Evolutionary conservation across 2,888 invertebrate genomes (phyloP).

Genomic region (Coleophora flavipennella): DNA sequence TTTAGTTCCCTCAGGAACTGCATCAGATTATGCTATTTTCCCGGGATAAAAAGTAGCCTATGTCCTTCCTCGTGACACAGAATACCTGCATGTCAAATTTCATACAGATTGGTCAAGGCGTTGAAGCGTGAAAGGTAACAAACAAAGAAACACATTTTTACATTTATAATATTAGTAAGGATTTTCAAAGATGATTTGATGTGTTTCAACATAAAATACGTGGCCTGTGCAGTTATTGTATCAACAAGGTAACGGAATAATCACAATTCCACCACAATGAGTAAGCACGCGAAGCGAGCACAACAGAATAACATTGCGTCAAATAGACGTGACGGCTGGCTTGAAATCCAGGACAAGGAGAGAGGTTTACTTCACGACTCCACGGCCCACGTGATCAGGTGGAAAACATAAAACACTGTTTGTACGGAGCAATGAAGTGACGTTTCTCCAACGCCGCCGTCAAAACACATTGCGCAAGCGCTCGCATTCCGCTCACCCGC

Average conservation of each 20-base stretch:
- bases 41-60: too few relatives aligned
- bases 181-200: background rate
- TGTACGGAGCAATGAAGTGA: slow-evolving; percentile 33
- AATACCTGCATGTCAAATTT: too few relatives aligned
- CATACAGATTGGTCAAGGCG: too few relatives aligned
- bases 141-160: too few relatives aligned
- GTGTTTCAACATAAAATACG: background rate
- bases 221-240: background rate
- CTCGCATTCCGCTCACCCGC: slow-evolving; percentile 39
- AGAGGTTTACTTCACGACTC: background rate
- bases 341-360: background rate
- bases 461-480: slow-evolving; percentile 57
- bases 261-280: too few relatives aligned
- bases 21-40: too few relatives aligned
- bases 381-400: slow-evolving; percentile 2
- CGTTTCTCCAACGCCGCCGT: slow-evolving; percentile 29
- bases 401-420: slow-evolving; percentile 4
- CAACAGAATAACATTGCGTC: too few relatives aligned
- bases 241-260: background rate
- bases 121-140: too few relatives aligned
- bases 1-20: too few relatives aligned
- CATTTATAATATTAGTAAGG: too few relatives aligned
- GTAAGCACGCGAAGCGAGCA: too few relatives aligned
- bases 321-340: background rate
- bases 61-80: too few relatives aligned